These are phyloP conservation scores for Spea multiplicata DNA, from an alignment of 2,113 vertebrate genomes.

Conservation along the genomic window DNA sequence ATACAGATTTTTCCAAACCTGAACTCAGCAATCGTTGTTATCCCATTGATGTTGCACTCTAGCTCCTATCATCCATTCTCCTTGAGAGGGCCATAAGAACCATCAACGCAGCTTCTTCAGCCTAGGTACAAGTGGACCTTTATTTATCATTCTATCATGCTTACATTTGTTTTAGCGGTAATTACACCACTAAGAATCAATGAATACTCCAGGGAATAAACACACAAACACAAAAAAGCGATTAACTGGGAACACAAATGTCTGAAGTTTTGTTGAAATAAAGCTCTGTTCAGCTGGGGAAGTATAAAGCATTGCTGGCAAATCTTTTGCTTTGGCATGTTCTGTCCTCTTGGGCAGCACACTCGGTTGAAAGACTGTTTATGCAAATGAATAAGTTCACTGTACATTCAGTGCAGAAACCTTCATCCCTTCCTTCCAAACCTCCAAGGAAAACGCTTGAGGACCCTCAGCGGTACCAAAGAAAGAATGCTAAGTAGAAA, in stretches of 20 bases:
- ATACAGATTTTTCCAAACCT: no score
- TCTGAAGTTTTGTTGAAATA: slow-evolving; percentile 31
- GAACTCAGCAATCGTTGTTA: no score
- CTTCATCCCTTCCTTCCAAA: slow-evolving; percentile 16
- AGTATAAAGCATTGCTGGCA: slow-evolving; percentile 27
- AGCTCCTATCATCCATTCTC: not conserved
- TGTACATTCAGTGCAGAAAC: slow-evolving; percentile 23
- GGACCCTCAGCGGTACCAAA: not conserved
- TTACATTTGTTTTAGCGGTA: not conserved
- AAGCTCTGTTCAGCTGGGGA: slow-evolving; percentile 37
- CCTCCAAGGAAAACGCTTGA: not conserved
- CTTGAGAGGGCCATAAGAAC: not conserved
- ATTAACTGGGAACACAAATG: slow-evolving; percentile 32
- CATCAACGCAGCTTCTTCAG: not conserved
- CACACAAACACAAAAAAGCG: not conserved
- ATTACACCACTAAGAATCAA: not conserved
- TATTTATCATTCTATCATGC: not conserved
- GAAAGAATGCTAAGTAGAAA: not conserved
- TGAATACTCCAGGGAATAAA: slow-evolving; percentile 17
- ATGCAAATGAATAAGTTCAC: slow-evolving; percentile 26
- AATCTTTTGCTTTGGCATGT: slow-evolving; percentile 24
- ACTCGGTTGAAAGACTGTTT: slow-evolving; percentile 20
- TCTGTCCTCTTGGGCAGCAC: slow-evolving; percentile 1
- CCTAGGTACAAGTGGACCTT: not conserved
- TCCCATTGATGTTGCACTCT: no score